These are phyloP conservation scores for Nineta flava DNA, from an alignment of 2,888 invertebrate genomes.

Conservation along the genomic window DNA sequence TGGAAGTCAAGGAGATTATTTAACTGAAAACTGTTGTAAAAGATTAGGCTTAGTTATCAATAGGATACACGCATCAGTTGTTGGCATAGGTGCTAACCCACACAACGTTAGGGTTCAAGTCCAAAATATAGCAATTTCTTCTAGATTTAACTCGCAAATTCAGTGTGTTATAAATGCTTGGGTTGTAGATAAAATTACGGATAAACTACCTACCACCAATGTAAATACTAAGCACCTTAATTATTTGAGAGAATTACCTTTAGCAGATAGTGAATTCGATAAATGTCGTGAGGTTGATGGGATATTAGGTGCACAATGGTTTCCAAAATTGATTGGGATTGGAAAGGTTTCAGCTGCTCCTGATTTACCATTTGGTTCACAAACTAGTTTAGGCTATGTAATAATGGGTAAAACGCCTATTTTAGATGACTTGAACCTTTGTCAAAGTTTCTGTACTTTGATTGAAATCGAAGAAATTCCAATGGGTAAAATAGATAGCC, in stretches of 20 bases:
- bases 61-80: background rate
- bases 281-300: background rate
- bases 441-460: background rate
- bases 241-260: background rate
- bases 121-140: background rate
- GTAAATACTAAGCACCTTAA: background rate
- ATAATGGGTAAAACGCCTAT: background rate
- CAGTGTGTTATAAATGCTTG: background rate
- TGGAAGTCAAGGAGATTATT: background rate
- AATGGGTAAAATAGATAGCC: background rate
- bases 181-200: slow-evolving; percentile 1
- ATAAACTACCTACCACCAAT: too few species aligned
- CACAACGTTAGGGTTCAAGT: background rate
- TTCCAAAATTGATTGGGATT: background rate
- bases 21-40: background rate
- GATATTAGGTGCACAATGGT: background rate
- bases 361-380: background rate
- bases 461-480: slow-evolving; percentile 10
- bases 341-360: background rate
- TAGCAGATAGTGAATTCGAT: background rate
- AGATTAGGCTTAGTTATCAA: background rate
- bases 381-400: background rate
- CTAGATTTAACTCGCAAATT: background rate
- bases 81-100: background rate
- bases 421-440: background rate